Evolutionary conservation across 35 echinoderm and acorn worm species (phyloP), one percentile per base, ranked within the genome.

Genomic region (Hemicentrotus pulcherrimus): DNA sequence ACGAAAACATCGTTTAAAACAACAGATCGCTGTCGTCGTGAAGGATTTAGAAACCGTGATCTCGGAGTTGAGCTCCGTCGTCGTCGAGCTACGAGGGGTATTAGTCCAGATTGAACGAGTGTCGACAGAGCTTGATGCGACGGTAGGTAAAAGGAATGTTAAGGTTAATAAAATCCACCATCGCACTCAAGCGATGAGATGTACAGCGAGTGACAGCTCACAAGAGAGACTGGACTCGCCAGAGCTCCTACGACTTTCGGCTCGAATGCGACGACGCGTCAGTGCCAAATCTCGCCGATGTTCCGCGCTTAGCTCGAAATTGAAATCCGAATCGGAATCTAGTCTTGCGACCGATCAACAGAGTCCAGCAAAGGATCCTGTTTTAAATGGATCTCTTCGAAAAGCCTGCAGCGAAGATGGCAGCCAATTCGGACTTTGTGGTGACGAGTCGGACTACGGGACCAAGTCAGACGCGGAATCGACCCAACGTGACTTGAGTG

Each of bases 41-140:
- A 94, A 94, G 31, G 96, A 96, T 94, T 94, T 96, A 31, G 96
- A 96, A 46, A 96, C 86, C 19, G 96, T 96, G 18, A 96, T 96
- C 41, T 96, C 87, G n/a, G 96, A 96, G 94, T 90, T 96, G 48
- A 94, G 86, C n/a, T 94, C 94, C 48, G 96, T 96, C 16, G 96
- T 96, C 14, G 86, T 86, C 35, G 96, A 96, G 86, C 92, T 96
- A 13, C 94, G 86, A 71, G 96, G 96, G 32, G 96, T 96, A 32
- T 61, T 96, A 59, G 86, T 88, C 19, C 96, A 96, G 86, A 96
- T 96, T 91, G 96, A 96, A 47, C 94, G 65, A 24, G 96, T 96
- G n/a, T 91, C 94, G 11, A 86, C 96, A 22, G 86, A 96, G 50
- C 58, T 96, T 18, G 95, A 94, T 55, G 94, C 85, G 47, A 50